Base-by-base conservation (phyloP, 1,140 invertebrate species). In the Pseudomyrmex dendroicus region DNA sequence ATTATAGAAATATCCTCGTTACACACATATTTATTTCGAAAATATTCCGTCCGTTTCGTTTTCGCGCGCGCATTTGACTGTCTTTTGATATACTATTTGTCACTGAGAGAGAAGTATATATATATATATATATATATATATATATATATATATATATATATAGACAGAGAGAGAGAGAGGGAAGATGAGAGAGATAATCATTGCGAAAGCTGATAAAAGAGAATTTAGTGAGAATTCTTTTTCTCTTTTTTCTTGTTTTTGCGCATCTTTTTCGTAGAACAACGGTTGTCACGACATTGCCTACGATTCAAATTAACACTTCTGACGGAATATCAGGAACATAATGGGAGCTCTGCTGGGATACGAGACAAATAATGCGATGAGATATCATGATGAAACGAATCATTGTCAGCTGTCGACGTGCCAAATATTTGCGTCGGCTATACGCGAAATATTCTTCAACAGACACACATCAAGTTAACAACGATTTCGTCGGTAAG, bases 351-450 rank as follows among this genome's bases (percentile, higher is more conserved):
- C 13, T 44, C 61, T 59, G 25, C 20, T 54, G 1, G 56, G 22
- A 59, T 66, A 66, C 59, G 22, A 73, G 70, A 70, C 70, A 73
- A 85, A 68, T 73, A 64, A 74, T 50, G 62, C 54, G 82, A 61
- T 72, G 50, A 59, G 72, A 20, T 80, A 80, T 80, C 66, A 46
- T 12, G 66, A 44, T 80, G 59, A 66, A 72, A 80, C 66, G 44
- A 25, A 59, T 56, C 54, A 80, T 80, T 80, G 54, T 80, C 66
- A 80, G 46, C 22, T 80, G 56, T 48, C 54, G 54, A 80, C n/a
- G 54, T 66, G 66, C 35, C 5, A 20, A 80, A 80, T 20, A 61
- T 80, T 48, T 44, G 35, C 13, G 20, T 48, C 4, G 54, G 44
- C 46, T 57, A 25, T 10, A 63, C 25, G 35, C 52, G 15, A 70